Conservation (phyloP, 2,888 invertebrate species). For the Melanophora roralis region DNA sequence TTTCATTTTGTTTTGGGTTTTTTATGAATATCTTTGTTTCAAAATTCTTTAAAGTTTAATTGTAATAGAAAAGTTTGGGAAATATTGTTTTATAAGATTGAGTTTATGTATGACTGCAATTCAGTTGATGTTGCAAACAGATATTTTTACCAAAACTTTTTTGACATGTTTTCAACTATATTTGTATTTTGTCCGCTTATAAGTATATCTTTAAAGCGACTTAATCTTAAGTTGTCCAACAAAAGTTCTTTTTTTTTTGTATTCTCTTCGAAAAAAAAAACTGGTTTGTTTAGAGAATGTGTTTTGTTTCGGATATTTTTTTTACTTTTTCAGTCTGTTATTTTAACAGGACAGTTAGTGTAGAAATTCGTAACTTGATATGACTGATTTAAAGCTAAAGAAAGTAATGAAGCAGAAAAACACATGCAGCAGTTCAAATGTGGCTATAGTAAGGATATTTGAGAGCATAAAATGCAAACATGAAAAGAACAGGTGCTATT, state of each 20-base stretch:
- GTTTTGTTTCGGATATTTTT: neutral
- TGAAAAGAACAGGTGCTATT: conserved; percentile 35
- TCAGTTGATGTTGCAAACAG: conserved; percentile 21
- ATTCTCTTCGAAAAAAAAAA: conserved; percentile 1
- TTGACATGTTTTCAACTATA: conserved; percentile 26
- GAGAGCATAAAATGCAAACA: neutral
- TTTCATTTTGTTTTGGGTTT: too few species aligned
- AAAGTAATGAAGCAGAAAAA: conserved; percentile 46
- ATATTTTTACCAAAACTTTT: conserved; percentile 6
- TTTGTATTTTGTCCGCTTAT: neutral
- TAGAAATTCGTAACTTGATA: conserved; percentile 51
- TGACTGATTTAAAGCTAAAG: conserved; percentile 34
- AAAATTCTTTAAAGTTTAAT: too few species aligned
- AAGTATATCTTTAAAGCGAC: neutral
- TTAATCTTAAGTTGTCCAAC: neutral
- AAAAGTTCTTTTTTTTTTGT: neutral
- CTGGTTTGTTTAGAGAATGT: conserved; percentile 10
- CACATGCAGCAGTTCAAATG: neutral
- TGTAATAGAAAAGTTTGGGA: too few species aligned
- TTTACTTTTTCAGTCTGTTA: conserved; percentile 4
- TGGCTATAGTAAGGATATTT: neutral
- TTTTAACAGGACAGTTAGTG: conserved; percentile 4
- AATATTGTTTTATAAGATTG: too few species aligned
- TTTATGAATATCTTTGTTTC: too few species aligned
- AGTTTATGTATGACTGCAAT: conserved; percentile 45